Evolutionary conservation across 2,797 vertebrate genomes (phyloP), one percentile per base, ranked within the genome.

Genomic region (Gorsachius magnificus): DNA sequence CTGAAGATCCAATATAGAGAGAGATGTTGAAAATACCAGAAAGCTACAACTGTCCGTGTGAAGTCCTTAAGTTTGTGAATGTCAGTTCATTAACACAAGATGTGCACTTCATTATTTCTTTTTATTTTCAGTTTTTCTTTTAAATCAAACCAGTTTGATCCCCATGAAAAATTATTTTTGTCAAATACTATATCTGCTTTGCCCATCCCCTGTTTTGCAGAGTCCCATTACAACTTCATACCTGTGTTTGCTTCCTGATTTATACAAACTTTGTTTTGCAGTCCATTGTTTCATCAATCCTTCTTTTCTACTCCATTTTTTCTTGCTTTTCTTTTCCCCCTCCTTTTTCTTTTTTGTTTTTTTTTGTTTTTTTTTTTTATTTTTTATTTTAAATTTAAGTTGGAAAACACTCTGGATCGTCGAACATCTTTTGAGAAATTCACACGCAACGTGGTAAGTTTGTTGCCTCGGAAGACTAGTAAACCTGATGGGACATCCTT

Each of bases 361-460:
- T 68, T 75, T 94, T 93, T 46, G 57, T 57, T 76, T 60, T 96
- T 94, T 93, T 45, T 61, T 57, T 81, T 41, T 60, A 96, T 45
- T 61, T 57, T 81, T 41, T 60, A 96, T 63, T 95, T 97, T 96
- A 97, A 95, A 94, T 93, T 96, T 97, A 98, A 98, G 98, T 98
- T 97, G 95, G 98, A 96, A 97, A 97, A 97, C 95, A 97, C 98
- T 98, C 96, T 98, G 98, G 98, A 98, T 97, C 97, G 98, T 97
- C 98, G 98, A 98, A 98, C 98, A 93, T 98, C 98, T 97, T 98
- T 98, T 98, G 98, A 99, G 97, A 98, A 98, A 98, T 98, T 98
- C 98, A 98, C 98, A 97, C 98, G 98, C 96, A 98, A 97, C 96
- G 96, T 98, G 98, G 98, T 98, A 98, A 98, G 98, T 98, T 97